Evolutionary conservation across 2,888 invertebrate genomes (phyloP).

Genomic region (Acleris sparsana): DNA sequence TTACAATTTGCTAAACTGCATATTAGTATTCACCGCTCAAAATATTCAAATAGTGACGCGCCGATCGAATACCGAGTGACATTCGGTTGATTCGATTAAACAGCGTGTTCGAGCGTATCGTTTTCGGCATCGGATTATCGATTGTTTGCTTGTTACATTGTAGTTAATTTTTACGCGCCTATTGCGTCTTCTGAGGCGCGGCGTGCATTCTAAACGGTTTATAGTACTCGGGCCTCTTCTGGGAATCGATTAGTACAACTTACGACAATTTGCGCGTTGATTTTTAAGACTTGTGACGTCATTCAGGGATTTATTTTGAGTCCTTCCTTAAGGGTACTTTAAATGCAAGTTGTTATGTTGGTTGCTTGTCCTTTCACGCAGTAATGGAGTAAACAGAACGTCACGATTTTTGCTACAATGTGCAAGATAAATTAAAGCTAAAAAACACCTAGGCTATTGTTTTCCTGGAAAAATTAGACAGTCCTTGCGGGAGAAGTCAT

Average conservation of each 20-base stretch:
- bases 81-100: constrained; percentile 57
- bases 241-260: constrained; percentile 31
- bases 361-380: no score
- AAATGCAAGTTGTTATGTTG: no score
- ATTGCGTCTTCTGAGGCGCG: constrained; percentile 50
- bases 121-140: constrained; percentile 57
- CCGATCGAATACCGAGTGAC: constrained; percentile 69
- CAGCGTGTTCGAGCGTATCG: constrained; percentile 62
- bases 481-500: no score
- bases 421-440: no score
- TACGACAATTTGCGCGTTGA: constrained; percentile 16
- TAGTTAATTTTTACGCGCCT: constrained; percentile 48
- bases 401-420: no score
- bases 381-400: no score
- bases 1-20: constrained; percentile 75
- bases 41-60: constrained; percentile 78
- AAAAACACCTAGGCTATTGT: no score
- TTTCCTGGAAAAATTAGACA: no score
- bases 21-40: constrained; percentile 71
- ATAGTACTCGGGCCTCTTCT: constrained; percentile 33
- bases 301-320: constrained; percentile 2
- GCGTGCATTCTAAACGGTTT: constrained; percentile 52
- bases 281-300: constrained; percentile 17
- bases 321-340: no score
- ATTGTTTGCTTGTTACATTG: constrained; percentile 55